Conservation (phyloP, 2,113 vertebrate genomes). For the Xiphophorus couchianus region DNA sequence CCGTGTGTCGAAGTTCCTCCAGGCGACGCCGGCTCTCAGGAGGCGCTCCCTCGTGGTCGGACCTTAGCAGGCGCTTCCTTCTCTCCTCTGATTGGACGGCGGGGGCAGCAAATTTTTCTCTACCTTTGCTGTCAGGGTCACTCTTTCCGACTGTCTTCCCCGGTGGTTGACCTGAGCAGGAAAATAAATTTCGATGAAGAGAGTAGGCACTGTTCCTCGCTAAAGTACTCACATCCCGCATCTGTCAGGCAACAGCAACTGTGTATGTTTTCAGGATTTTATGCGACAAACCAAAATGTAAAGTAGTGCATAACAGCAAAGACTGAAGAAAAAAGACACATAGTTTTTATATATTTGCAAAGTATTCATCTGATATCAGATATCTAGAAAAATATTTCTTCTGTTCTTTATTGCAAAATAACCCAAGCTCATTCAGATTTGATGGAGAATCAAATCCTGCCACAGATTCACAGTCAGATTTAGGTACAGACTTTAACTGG, state of each 20-base stretch:
- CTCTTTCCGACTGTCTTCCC: slow-evolving; percentile 63
- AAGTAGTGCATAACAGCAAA: no score
- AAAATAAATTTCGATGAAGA: slow-evolving; percentile 27
- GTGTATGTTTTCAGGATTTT: neutral
- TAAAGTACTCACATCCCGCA: neutral
- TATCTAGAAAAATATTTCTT: no score
- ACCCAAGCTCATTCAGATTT: neutral
- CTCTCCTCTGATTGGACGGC: slow-evolving; percentile 71
- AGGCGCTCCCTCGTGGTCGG: slow-evolving; percentile 71
- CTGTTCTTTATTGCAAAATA: neutral
- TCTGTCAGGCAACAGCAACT: neutral
- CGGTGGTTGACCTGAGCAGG: slow-evolving; percentile 57
- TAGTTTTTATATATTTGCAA: no score
- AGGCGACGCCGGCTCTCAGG: slow-evolving; percentile 72
- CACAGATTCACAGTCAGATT: neutral
- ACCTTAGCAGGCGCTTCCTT: slow-evolving; percentile 76
- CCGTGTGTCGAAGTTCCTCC: slow-evolving; percentile 66
- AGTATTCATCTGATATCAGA: no score
- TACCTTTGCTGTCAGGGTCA: slow-evolving; percentile 71
- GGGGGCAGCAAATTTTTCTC: slow-evolving; percentile 65
- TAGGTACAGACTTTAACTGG: neutral
- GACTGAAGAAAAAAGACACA: no score
- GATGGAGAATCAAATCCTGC: neutral
- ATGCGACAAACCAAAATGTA: no score
- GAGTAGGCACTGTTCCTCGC: neutral